Percentiles rank a stretch among this genome's conserved stretches.
Conservation (phyloP, 2,113 vertebrate species). For the Heteronetta atricapilla region DNA sequence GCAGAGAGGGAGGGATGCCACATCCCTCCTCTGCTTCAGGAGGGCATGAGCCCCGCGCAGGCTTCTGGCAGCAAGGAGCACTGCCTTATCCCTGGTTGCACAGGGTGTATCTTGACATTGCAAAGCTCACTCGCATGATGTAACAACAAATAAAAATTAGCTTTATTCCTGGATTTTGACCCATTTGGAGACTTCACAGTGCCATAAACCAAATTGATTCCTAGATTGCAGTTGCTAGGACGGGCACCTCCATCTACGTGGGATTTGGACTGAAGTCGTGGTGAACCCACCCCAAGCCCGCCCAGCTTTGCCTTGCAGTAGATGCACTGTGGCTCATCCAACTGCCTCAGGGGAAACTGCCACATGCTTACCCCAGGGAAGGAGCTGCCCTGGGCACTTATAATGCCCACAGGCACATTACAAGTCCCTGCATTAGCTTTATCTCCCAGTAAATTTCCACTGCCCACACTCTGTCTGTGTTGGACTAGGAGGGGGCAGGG, state of each 20-base stretch:
- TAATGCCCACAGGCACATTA: background rate
- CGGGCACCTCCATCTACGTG: background rate
- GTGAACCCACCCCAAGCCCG: background rate
- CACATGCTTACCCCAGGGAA: rapidly evolving
- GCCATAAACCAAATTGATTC: background rate
- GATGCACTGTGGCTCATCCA: background rate
- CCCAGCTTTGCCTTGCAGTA: background rate
- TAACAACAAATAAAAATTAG: background rate
- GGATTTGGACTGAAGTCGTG: rapidly evolving
- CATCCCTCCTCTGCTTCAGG: background rate
- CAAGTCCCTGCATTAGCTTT: background rate
- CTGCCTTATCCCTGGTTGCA: slow-evolving; percentile 55
- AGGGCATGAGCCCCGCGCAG: slow-evolving; percentile 24
- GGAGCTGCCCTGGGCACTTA: background rate
- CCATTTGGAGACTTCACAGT: background rate
- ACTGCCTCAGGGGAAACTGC: rapidly evolving
- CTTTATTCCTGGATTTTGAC: background rate
- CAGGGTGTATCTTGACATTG: slow-evolving; percentile 44
- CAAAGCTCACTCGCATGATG: background rate
- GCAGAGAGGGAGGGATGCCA: background rate
- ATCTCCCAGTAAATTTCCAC: background rate
- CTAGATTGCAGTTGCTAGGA: rapidly evolving
- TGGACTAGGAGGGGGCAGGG: background rate
- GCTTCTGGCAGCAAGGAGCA: slow-evolving; percentile 64
- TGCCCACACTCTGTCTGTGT: slow-evolving; percentile 38